phyloP scores from a whole-genome alignment of 2,797 vertebrate genomes.

The Rhinatrema bivittatum region DNA sequence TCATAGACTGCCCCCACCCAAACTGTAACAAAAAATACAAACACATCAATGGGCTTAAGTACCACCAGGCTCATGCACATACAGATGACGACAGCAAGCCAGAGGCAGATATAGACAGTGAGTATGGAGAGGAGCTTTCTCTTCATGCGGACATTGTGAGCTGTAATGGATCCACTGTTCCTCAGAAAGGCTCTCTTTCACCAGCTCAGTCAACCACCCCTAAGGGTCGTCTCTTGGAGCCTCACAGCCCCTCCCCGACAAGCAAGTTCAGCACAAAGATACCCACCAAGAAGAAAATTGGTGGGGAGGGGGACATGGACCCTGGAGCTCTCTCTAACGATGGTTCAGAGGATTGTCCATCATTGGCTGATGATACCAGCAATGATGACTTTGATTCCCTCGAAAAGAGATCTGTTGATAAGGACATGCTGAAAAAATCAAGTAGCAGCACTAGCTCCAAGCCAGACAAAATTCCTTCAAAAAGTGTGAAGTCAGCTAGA shows the following conservation, averaged over 20 bases:
- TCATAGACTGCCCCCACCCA: conserved; percentile 96
- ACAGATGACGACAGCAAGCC: conserved; percentile 90
- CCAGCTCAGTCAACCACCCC: conserved; percentile 89
- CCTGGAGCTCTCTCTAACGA: conserved; percentile 75
- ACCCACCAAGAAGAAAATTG: conserved; percentile 84
- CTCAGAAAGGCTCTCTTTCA: conserved; percentile 88
- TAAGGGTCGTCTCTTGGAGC: conserved; percentile 87
- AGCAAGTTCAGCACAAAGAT: conserved; percentile 84
- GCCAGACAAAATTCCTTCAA: conserved; percentile 81
- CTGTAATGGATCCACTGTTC: conserved; percentile 81
- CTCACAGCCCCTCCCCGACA: conserved; percentile 85
- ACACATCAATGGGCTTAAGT: conserved; percentile 98
- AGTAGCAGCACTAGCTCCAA: conserved; percentile 60
- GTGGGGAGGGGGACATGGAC: conserved; percentile 76
- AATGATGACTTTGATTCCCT: conserved; percentile 82
- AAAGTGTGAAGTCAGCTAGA: conserved; percentile 84
- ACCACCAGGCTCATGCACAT: conserved; percentile 96
- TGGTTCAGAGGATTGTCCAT: conserved; percentile 86
- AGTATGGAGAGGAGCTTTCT: conserved; percentile 85
- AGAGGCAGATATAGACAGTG: conserved; percentile 88
- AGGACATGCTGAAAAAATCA: conserved; percentile 83
- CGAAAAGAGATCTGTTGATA: conserved; percentile 76
- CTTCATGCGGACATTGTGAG: conserved; percentile 75
- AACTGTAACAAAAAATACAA: conserved; percentile 99
- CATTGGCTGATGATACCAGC: conserved; percentile 84